Evolutionary conservation across 2,888 invertebrate species (phyloP), one percentile per base, ranked within the genome.

Genomic region (Leucoptera coffeella): DNA sequence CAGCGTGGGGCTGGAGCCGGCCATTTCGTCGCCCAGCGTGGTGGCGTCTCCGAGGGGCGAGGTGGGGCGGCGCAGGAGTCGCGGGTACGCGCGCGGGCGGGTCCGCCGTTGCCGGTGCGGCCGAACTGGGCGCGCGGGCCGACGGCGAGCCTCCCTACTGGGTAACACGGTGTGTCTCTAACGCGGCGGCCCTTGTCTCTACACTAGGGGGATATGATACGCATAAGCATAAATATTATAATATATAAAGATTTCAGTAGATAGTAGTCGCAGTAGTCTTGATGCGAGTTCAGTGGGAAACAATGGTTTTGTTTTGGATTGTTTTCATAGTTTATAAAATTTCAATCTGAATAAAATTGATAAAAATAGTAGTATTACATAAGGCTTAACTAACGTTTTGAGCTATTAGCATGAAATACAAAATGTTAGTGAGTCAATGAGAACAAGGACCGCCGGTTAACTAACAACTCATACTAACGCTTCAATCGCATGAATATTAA

Each of bases 141-240:
- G 58, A 32, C 61, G 61, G 45, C 61, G 60, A 36, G 34, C 56
- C 50, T 45, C 52, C 37, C 58, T 59, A 59, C 61, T 64, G 61
- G 67, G 65, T 65, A 65, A 64, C 67, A 62, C 43, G 67, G 67
- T 69, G 65, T 69, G 67, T 69, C 54, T 54, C 38, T 51, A 50
- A 41, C 40, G 42, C 48, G 47, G 46, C 53, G 50, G 50, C 41
- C 27, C 36, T 44, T 51, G 55, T 50, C 51, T 57, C 54, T 58
- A n/a, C n/a, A n/a, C n/a, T n/a, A n/a, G n/a, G n/a, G n/a, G n/a
- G n/a, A n/a, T n/a, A n/a, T n/a, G n/a, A n/a, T n/a, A n/a, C n/a
- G n/a, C n/a, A n/a, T n/a, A n/a, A n/a, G n/a, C n/a, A n/a, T n/a
- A n/a, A n/a, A n/a, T n/a, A n/a, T n/a, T n/a, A n/a, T n/a, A n/a